Conservation (phyloP, 1,140 invertebrate genomes). For the Campodea augens region DNA sequence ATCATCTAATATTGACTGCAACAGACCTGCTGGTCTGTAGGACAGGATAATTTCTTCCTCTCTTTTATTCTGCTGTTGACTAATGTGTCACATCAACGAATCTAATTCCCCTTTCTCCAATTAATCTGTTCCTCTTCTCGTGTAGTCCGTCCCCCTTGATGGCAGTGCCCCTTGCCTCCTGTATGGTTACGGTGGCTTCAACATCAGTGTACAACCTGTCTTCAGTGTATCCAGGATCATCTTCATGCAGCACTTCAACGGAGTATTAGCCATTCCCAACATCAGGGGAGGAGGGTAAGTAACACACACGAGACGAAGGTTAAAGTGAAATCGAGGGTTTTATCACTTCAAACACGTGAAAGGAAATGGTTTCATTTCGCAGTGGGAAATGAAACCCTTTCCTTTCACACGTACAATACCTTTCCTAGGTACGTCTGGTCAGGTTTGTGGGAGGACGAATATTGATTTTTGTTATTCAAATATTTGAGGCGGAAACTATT, state of each 20-base stretch:
- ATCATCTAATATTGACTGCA: too few relatives aligned
- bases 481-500: background rate
- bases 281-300: slow-evolving; percentile 82
- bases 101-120: too few relatives aligned
- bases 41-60: too few relatives aligned
- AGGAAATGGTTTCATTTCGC: background rate
- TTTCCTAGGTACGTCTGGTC: too few relatives aligned
- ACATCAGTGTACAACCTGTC: slow-evolving; percentile 70
- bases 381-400: background rate
- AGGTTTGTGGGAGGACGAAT: too few relatives aligned
- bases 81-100: too few relatives aligned
- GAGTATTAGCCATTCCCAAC: slow-evolving; percentile 79
- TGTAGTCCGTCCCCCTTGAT: slow-evolving; percentile 26
- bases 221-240: slow-evolving; percentile 65
- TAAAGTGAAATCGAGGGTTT: too few relatives aligned
- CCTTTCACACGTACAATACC: too few relatives aligned
- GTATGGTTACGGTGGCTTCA: slow-evolving; percentile 97
- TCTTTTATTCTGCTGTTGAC: too few relatives aligned
- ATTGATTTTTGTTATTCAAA: too few relatives aligned
- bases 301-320: too few relatives aligned
- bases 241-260: slow-evolving; percentile 78
- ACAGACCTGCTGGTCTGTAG: too few relatives aligned
- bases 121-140: background rate
- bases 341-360: background rate
- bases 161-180: slow-evolving; percentile 58